Base-by-base conservation (phyloP, 53 echinoderm and acorn worm genomes). In the Crossaster papposus region DNA sequence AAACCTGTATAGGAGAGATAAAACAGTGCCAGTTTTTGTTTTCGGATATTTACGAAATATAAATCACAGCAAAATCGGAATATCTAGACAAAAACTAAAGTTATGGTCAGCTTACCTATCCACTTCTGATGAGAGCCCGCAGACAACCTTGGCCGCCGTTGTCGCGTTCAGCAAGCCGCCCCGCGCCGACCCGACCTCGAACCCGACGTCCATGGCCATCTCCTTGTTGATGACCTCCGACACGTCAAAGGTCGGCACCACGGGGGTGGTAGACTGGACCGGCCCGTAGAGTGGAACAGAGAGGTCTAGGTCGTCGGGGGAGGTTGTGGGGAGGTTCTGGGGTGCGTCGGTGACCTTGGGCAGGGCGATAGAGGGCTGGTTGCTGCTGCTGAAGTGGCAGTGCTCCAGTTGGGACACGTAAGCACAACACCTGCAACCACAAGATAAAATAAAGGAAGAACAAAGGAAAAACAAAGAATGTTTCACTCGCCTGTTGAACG, bases 401-500 rank as follows among this genome's bases (percentile, higher is more conserved):
- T 99, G 99, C 30, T 99, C 99, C 26, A 99, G 91, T 78, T 99
- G 99, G 51, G 99, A 94, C n/a, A 99, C 99, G 63, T 96, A 99
- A 75, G 99, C 99, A 92, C 99, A 99, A 62, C 99, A 99, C 64
- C 99, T 99, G 92, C 22, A 26, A 37, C 29, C 50, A 38, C 54
- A 14, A 15, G 2, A 7, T 68, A 2, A 81, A 81, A 50, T 62
- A 17, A 62, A 62, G n/a, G n/a, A n/a, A n/a, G n/a, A n/a, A n/a
- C n/a, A n/a, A n/a, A n/a, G n/a, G n/a, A n/a, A n/a, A n/a, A n/a
- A n/a, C n/a, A n/a, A n/a, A n/a, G n/a, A n/a, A n/a, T n/a, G n/a
- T n/a, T n/a, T n/a, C n/a, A n/a, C n/a, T n/a, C n/a, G n/a, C n/a
- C n/a, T n/a, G n/a, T n/a, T n/a, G n/a, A n/a, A n/a, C n/a, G n/a